Base-by-base conservation (phyloP, 2,888 invertebrate species). In the Zele albiditarsus region DNA sequence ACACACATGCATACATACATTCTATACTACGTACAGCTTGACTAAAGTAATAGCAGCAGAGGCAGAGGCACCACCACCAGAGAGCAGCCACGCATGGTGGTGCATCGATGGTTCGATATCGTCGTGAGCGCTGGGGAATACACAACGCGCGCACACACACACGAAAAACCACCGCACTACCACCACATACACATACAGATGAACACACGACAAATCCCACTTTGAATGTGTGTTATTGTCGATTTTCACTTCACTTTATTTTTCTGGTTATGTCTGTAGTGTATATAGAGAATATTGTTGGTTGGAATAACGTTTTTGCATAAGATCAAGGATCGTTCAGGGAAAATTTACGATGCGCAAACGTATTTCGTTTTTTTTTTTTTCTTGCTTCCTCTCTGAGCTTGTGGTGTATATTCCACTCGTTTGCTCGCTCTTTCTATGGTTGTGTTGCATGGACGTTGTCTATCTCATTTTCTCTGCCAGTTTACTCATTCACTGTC, bases 31-130 rank as follows among this genome's bases (percentile, higher is more conserved):
- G 16, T 46, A 46, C 46, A n/a, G 46, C 2, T 38, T n/a, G 46
- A 46, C 28, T 31, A 28, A 28, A 62, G 16, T 62, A 31, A 31
- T 62, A 31, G 62, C 62, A 25, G 76, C 78, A 74, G 68, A 67
- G 60, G 76, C 78, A 72, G 73, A 78, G 74, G 57, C 69, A 73
- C 72, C 58, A 69, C 71, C 74, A 70, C 72, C 77, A 78, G 78
- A 69, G 77, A 78, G 75, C 74, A 67, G 67, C 67, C 71, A 78
- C 78, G 79, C 78, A 78, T 78, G 78, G 77, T 79, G 58, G 73
- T 79, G 77, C 77, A 79, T 80, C 80, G 80, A 80, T 78, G 75
- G 76, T 76, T 80, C 77, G 77, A 80, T 78, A 76, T 76, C 71
- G 53, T 53, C 76, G 69, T 74, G 73, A 71, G 73, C 73, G 71